Evolutionary conservation across 2,113 vertebrate species (phyloP).

Genomic region (Synchiropus splendidus): DNA sequence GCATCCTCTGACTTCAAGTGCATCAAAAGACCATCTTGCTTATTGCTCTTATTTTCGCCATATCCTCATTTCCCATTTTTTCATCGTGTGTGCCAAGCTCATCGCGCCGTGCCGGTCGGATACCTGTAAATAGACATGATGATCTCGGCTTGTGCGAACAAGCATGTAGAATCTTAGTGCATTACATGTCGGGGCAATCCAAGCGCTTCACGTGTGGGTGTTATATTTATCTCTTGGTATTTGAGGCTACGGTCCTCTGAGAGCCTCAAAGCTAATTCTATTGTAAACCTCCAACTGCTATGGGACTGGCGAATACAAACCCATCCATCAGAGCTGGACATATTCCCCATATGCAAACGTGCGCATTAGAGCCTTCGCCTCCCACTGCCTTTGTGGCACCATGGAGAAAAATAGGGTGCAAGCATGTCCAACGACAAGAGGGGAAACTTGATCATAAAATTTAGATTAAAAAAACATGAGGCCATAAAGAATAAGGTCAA

Average conservation of each 20-base stretch:
- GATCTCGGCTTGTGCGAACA: background rate
- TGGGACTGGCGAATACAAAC: conserved; percentile 35
- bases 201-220: conserved; percentile 17
- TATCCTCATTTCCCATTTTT: conserved; percentile 1
- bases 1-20: conserved; percentile 24
- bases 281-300: conserved; percentile 36
- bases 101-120: conserved; percentile 5
- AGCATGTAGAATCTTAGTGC: background rate
- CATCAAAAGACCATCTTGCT: conserved; percentile 13
- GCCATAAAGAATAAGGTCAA: conserved; percentile 42
- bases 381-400: conserved; percentile 17
- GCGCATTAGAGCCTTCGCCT: conserved; percentile 52
- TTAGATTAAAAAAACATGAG: conserved; percentile 35
- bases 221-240: conserved; percentile 54
- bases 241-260: conserved; percentile 48
- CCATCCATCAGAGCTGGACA: conserved; percentile 60
- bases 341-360: conserved; percentile 55
- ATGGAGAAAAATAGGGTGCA: conserved; percentile 27
- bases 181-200: conserved; percentile 19
- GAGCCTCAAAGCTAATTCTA: conserved; percentile 41
- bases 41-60: conserved; percentile 1
- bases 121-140: background rate
- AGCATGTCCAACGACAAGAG: conserved; percentile 25
- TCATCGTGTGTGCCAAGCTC: conserved; percentile 2
- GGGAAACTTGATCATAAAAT: conserved; percentile 25